Conservation (phyloP, 2,888 invertebrate species). For the Pardosa pseudoannulata region DNA sequence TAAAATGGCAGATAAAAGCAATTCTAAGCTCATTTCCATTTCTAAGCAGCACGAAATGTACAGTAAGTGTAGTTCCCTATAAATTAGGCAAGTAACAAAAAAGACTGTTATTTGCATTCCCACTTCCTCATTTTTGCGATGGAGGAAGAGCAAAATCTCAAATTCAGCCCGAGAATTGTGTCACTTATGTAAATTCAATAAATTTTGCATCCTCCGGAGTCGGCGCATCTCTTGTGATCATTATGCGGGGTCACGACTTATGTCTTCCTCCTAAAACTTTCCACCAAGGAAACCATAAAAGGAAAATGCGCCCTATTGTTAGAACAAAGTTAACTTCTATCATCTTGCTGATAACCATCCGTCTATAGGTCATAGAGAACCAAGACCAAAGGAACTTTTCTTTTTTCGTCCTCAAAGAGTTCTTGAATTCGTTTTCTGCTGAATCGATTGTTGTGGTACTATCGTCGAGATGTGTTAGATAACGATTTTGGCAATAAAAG, state of each 20-base stretch:
- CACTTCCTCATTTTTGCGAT: background rate
- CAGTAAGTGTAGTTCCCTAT: too few relatives aligned
- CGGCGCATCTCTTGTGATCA: background rate
- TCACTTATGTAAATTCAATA: background rate
- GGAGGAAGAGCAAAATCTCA: background rate
- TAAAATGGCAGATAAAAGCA: too few relatives aligned
- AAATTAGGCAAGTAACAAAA: too few relatives aligned
- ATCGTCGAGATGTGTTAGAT: background rate
- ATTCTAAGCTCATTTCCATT: too few relatives aligned
- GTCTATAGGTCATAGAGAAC: background rate
- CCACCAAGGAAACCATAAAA: constrained; percentile 9
- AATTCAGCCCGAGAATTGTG: background rate
- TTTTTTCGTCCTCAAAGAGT: background rate
- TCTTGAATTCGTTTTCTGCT: background rate
- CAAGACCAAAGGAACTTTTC: background rate
- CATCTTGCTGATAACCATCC: background rate
- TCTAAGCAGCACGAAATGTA: too few relatives aligned
- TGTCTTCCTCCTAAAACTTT: background rate
- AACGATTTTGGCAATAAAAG: background rate
- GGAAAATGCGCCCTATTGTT: constrained; percentile 17
- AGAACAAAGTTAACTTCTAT: constrained; percentile 4
- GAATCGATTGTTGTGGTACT: background rate
- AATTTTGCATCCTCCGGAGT: background rate
- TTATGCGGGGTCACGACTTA: constrained; percentile 1
- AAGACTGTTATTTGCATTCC: background rate